Conservation (phyloP, 2,113 vertebrate species). For the Amblyornis subalaris region DNA sequence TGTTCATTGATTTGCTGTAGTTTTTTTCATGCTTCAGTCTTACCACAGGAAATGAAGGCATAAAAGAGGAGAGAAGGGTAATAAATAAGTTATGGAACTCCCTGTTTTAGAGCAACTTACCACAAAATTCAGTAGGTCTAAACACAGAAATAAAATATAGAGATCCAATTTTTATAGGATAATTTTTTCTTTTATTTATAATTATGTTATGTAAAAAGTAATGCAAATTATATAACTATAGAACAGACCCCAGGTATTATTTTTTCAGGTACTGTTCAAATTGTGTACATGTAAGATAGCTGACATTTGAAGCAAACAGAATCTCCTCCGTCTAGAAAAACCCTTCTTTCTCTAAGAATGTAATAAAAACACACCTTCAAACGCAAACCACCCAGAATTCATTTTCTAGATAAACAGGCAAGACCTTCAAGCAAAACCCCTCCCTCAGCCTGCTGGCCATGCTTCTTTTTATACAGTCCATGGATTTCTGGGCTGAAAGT, state of each 20-base stretch:
- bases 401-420: neutral
- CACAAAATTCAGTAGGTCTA: neutral
- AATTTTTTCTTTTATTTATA: neutral
- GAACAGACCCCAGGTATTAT: neutral
- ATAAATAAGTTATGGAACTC: neutral
- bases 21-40: neutral
- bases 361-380: neutral
- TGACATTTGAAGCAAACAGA: neutral
- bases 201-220: neutral
- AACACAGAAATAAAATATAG: neutral
- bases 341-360: neutral
- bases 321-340: neutral
- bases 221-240: neutral
- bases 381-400: neutral
- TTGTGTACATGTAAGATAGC: rapidly evolving
- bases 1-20: neutral
- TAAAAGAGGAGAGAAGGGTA: neutral
- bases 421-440: neutral
- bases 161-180: neutral
- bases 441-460: neutral
- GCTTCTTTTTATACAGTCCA: neutral
- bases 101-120: neutral
- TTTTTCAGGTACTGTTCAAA: neutral
- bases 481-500: neutral
- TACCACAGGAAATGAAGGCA: neutral